Conservation (phyloP, 2,113 vertebrate genomes). For the Sceloporus undulatus region DNA sequence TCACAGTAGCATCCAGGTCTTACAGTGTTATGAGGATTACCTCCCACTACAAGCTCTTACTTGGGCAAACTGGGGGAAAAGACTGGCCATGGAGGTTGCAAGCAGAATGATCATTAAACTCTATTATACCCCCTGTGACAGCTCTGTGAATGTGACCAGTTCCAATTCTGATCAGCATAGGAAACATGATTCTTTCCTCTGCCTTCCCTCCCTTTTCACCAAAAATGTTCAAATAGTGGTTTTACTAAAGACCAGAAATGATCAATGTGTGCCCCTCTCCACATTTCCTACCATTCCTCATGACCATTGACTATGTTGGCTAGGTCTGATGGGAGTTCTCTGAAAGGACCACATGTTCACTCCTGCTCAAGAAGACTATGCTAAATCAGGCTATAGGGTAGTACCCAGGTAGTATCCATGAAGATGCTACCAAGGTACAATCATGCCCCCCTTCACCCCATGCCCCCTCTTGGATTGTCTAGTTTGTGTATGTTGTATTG, state of each 20-base stretch:
- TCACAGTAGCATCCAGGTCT: too few relatives aligned
- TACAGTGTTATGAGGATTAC: too few relatives aligned
- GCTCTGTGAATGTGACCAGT: not conserved
- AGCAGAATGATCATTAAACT: not conserved
- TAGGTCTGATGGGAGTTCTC: not conserved
- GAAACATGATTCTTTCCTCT: not conserved
- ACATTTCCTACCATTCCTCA: not conserved
- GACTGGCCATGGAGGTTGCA: not conserved
- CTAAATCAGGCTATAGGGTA: not conserved
- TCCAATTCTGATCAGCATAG: not conserved
- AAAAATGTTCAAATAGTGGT: not conserved
- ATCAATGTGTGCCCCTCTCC: not conserved
- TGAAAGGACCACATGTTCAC: not conserved
- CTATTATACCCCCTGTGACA: not conserved
- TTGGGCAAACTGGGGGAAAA: not conserved
- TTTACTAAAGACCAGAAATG: not conserved
- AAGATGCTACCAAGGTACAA: too few relatives aligned
- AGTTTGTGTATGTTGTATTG: too few relatives aligned
- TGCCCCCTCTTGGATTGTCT: too few relatives aligned
- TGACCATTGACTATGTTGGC: not conserved
- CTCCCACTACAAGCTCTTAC: not conserved
- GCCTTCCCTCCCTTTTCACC: too few relatives aligned
- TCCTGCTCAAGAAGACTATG: not conserved
- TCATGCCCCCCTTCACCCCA: too few relatives aligned
- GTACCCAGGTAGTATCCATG: too few relatives aligned